Evolutionary conservation across 1,140 invertebrate genomes (phyloP).

Genomic region (Drosophila sp.): DNA sequence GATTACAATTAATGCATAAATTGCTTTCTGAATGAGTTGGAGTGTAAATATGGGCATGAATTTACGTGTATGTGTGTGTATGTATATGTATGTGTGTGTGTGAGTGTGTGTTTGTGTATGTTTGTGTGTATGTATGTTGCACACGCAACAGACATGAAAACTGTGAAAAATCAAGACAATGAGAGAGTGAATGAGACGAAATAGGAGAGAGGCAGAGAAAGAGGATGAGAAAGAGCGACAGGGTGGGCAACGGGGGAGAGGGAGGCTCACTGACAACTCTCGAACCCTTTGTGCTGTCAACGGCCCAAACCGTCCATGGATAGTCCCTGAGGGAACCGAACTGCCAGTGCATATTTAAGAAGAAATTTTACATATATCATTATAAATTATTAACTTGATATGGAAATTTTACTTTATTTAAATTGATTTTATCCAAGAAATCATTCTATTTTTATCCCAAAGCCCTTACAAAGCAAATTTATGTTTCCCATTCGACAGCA

Average conservation of each 20-base stretch:
- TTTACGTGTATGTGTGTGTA: background rate
- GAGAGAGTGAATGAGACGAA: background rate
- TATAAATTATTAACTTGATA: constrained; percentile 17
- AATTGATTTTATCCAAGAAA: constrained; percentile 2
- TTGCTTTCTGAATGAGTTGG: constrained; percentile 60
- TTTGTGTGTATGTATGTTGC: background rate
- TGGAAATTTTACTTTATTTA: background rate
- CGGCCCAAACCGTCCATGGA: background rate
- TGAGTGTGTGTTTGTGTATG: too few species aligned
- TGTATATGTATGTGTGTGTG: background rate
- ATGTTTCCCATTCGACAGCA: background rate
- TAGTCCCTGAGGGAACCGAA: background rate
- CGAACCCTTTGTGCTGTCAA: constrained; percentile 32
- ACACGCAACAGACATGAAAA: constrained; percentile 8
- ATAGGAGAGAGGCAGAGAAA: background rate
- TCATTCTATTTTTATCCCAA: background rate
- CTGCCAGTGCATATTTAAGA: constrained; percentile 9
- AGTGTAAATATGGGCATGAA: constrained; percentile 43
- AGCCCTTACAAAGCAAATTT: background rate
- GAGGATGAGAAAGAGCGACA: too few species aligned
- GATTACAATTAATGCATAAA: constrained; percentile 77
- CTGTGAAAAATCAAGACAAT: constrained; percentile 16
- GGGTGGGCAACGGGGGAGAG: too few species aligned
- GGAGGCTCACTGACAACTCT: constrained; percentile 21
- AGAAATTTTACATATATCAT: constrained; percentile 3